Percentiles rank a stretch among this genome's conserved stretches.
These are phyloP conservation scores for Spheniscus mendiculus DNA, from an alignment of 2,113 vertebrate species.

Conservation along the genomic window DNA sequence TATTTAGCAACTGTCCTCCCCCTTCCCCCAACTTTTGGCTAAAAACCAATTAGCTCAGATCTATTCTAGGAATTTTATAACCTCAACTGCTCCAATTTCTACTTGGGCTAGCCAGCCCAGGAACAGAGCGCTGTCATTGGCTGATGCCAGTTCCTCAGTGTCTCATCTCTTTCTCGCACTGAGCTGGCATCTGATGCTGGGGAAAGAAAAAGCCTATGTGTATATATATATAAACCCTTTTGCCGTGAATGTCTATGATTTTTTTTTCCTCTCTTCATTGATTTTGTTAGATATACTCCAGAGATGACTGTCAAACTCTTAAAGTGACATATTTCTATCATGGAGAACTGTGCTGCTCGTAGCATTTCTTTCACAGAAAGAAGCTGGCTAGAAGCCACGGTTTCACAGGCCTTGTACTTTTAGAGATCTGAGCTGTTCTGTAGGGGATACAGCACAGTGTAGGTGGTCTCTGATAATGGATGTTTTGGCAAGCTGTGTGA, in stretches of 20 bases:
- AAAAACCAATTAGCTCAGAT: neutral
- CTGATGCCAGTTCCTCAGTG: neutral
- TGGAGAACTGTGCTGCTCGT: neutral
- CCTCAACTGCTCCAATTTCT: neutral
- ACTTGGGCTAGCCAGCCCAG: neutral
- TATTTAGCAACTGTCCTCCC: neutral
- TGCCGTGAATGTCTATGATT: neutral
- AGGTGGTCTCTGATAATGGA: neutral
- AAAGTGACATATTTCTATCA: neutral
- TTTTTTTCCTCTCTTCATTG: neutral
- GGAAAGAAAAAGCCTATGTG: neutral
- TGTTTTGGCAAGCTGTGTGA: neutral
- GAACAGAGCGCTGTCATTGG: neutral
- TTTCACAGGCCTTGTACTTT: neutral
- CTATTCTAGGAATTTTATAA: neutral
- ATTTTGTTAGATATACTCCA: neutral
- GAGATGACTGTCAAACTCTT: neutral
- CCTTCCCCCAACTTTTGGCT: neutral
- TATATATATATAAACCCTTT: neutral
- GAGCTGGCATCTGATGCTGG: neutral
- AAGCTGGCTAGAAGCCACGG: neutral
- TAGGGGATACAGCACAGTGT: neutral
- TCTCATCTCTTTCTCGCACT: neutral
- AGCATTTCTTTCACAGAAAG: neutral
- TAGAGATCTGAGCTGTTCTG: neutral